Conservation (phyloP, 1,140 invertebrate species). For the Heterodera schachtii region DNA sequence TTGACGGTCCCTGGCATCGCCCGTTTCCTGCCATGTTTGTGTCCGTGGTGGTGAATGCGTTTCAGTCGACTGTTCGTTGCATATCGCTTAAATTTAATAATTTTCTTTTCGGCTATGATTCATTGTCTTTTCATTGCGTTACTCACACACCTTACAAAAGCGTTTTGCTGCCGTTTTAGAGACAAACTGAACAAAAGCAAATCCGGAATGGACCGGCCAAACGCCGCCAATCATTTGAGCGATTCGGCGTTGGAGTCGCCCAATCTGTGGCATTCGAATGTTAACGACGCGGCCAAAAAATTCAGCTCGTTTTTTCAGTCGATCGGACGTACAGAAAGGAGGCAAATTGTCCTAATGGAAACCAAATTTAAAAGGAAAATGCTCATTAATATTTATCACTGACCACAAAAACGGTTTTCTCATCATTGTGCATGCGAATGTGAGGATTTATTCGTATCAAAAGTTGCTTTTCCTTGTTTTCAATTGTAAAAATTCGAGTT, state of each 20-base stretch:
- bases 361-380: not conserved
- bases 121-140: not conserved
- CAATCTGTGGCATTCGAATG: slow-evolving; percentile 38
- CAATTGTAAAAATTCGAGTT: slow-evolving; percentile 41
- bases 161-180: slow-evolving; percentile 43
- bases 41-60: slow-evolving; percentile 39
- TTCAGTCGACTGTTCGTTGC: slow-evolving; percentile 38
- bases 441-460: slow-evolving; percentile 20
- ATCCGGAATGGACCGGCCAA: slow-evolving; percentile 36
- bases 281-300: slow-evolving; percentile 42
- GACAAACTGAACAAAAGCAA: slow-evolving; percentile 43
- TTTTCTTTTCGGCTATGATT: not conserved
- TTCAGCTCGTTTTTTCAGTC: slow-evolving; percentile 35
- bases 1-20: not conserved
- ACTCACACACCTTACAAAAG: slow-evolving; percentile 42
- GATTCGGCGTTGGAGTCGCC: slow-evolving; percentile 34
- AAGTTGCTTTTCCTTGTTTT: not conserved
- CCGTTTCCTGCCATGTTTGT: slow-evolving; percentile 27
- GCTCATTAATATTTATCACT: not conserved
- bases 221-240: slow-evolving; percentile 15
- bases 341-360: slow-evolving; percentile 43
- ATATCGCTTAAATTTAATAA: slow-evolving; percentile 39
- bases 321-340: slow-evolving; percentile 3
- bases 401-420: slow-evolving; percentile 47
- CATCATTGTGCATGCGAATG: slow-evolving; percentile 20